Evolutionary conservation across 2,113 vertebrate species (phyloP), one percentile per base, ranked within the genome.

Genomic region (Alligator mississippiensis): DNA sequence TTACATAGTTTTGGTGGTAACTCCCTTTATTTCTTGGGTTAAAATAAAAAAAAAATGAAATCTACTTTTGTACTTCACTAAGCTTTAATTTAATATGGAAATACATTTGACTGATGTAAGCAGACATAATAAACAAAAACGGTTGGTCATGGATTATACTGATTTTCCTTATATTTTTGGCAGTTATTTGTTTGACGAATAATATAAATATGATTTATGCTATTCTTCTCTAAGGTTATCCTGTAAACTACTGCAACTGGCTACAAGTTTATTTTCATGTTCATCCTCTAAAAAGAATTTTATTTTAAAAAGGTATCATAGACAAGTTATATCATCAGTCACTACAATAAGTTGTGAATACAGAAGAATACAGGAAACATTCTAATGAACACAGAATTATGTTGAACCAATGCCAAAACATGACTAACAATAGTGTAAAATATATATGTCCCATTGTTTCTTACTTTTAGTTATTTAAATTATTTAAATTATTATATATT

Each of bases 31-130:
- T 96, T 92, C 10, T 75, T 55, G 88, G 22, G 84, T 70, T 81
- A 88, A 91, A 94, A 93, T n/a, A 57, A 54, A 55, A n/a, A 30
- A 90, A 90, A 85, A 96, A 95, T 4, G 78, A 55, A 87, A 96
- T 76, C 82, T 87, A 79, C 88, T 83, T 91, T 96, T 91, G 93
- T 84, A 79, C 93, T 93, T 81, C 83, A 78, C 84, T 94, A 91
- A 77, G 94, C 78, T 88, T 93, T 82, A 89, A 95, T 92, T 93
- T 90, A 89, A 93, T 82, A 91, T 10, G 91, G 60, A 90, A 75
- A 89, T 87, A 93, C 91, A 25, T 22, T 54, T 34, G 82, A 90
- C 64, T 81, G 86, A 84, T 91, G 87, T 85, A 90, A 88, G 47
- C n/a, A 10, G 28, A 66, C 30, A 75, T 75, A 28, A 86, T 30